Evolutionary conservation across 2,888 invertebrate species (phyloP).

Genomic region (Coremacera marginata): DNA sequence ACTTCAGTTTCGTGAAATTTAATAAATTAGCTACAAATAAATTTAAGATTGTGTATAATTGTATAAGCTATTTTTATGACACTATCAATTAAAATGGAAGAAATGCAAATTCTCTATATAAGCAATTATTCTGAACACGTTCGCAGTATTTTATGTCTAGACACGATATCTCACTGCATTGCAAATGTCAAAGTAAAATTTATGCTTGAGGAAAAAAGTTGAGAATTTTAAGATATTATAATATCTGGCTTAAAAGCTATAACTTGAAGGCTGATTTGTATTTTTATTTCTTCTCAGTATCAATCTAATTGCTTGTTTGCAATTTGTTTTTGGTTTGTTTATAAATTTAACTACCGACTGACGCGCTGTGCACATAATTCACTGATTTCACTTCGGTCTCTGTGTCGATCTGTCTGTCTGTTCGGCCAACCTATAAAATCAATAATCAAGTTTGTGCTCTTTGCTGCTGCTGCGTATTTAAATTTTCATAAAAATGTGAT

Average conservation of each 20-base stretch:
- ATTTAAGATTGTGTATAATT: too few relatives aligned
- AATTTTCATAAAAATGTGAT: neutral
- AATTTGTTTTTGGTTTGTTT: too few relatives aligned
- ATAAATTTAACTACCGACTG: too few relatives aligned
- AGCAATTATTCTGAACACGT: neutral
- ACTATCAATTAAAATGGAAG: neutral
- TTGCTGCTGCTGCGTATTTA: constrained; percentile 22
- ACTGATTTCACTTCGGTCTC: constrained; percentile 13
- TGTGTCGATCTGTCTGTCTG: constrained; percentile 17
- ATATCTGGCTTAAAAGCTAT: too few relatives aligned
- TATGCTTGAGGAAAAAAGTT: too few relatives aligned
- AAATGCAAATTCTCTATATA: neutral
- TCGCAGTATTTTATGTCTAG: neutral
- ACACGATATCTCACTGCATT: neutral
- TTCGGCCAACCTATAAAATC: neutral
- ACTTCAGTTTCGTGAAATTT: too few relatives aligned
- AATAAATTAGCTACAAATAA: too few relatives aligned
- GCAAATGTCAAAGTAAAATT: too few relatives aligned
- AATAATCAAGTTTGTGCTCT: constrained; percentile 20
- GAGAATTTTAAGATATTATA: too few relatives aligned
- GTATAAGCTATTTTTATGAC: too few relatives aligned
- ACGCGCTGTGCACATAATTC: too few relatives aligned
- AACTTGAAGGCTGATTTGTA: neutral
- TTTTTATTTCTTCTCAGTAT: neutral
- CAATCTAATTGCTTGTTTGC: neutral